A percentile compares a stretch with the other conserved stretches of the same genome.
phyloP scores from a whole-genome alignment of 2,113 vertebrate species.

The Notechis scutatus region DNA sequence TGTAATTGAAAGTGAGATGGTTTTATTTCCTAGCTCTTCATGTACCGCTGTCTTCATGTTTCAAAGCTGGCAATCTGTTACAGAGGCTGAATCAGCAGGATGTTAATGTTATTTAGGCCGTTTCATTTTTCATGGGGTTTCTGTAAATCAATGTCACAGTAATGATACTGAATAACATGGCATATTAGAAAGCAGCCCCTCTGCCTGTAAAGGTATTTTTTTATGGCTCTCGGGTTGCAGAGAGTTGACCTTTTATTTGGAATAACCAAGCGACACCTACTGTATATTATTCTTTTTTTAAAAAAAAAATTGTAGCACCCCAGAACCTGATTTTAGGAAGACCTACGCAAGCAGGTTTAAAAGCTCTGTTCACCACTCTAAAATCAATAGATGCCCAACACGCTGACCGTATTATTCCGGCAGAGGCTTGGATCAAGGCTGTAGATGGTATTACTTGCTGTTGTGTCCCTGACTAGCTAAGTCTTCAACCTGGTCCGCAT shows the following conservation, averaged over 20 bases:
- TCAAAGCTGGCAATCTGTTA: slow-evolving; percentile 40
- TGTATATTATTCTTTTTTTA: too few relatives aligned
- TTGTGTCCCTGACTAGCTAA: too few relatives aligned
- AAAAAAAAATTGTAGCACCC: too few relatives aligned
- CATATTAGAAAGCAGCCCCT: slow-evolving; percentile 23
- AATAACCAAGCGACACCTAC: neutral
- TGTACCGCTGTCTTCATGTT: slow-evolving; percentile 28
- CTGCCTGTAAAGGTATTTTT: slow-evolving; percentile 43
- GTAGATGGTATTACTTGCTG: too few relatives aligned
- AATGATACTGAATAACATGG: slow-evolving; percentile 34
- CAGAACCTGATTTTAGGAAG: too few relatives aligned
- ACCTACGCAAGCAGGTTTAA: too few relatives aligned
- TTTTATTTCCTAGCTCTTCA: slow-evolving; percentile 36
- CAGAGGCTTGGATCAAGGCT: too few relatives aligned
- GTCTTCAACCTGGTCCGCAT: too few relatives aligned
- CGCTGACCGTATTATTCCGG: too few relatives aligned
- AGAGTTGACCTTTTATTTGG: slow-evolving; percentile 8
- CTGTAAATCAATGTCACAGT: slow-evolving; percentile 48
- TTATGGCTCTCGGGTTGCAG: slow-evolving; percentile 25
- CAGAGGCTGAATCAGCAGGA: slow-evolving; percentile 45
- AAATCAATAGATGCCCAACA: too few relatives aligned
- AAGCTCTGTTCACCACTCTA: too few relatives aligned
- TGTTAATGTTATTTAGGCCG: slow-evolving; percentile 45
- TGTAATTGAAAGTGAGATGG: slow-evolving; percentile 49
- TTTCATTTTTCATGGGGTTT: slow-evolving; percentile 60